These are phyloP conservation scores for Brachyptera risi DNA, from an alignment of 2,888 invertebrate species.

Conservation along the genomic window DNA sequence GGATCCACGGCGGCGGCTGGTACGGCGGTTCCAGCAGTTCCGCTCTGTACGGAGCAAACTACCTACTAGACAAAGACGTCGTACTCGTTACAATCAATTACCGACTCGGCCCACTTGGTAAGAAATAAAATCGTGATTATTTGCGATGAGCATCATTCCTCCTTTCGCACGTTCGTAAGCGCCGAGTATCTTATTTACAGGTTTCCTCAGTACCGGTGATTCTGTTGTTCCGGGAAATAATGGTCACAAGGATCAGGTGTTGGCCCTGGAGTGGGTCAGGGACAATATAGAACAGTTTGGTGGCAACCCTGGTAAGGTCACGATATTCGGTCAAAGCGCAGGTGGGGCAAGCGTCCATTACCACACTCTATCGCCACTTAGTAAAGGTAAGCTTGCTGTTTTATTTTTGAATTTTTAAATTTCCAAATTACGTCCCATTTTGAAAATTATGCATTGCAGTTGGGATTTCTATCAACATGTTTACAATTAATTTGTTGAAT, in stretches of 20 bases:
- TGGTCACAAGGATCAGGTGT: slow-evolving; percentile 31
- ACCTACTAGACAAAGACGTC: slow-evolving; percentile 64
- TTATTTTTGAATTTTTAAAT: no score
- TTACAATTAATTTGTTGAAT: no score
- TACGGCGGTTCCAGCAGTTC: slow-evolving; percentile 66
- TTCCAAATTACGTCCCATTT: no score
- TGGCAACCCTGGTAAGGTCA: slow-evolving; percentile 29
- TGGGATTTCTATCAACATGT: no score
- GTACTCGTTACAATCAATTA: slow-evolving; percentile 67
- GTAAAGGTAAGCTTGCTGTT: slow-evolving; percentile 31
- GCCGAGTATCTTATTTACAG: no score
- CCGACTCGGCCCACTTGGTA: slow-evolving; percentile 50
- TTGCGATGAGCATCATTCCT: no score
- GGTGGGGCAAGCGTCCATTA: slow-evolving; percentile 31
- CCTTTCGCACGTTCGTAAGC: no score
- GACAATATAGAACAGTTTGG: slow-evolving; percentile 31
- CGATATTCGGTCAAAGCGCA: slow-evolving; percentile 32
- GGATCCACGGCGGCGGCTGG: slow-evolving; percentile 72
- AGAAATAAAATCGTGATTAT: slow-evolving; percentile 10
- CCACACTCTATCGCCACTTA: slow-evolving; percentile 31
- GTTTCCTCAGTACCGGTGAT: slow-evolving; percentile 32
- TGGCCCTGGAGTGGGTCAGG: slow-evolving; percentile 29
- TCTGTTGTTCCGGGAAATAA: slow-evolving; percentile 30
- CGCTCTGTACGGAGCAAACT: slow-evolving; percentile 65
- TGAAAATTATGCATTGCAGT: no score